phyloP scores from a whole-genome alignment of 1,140 invertebrate genomes.

The Paraescarpia echinospica region DNA sequence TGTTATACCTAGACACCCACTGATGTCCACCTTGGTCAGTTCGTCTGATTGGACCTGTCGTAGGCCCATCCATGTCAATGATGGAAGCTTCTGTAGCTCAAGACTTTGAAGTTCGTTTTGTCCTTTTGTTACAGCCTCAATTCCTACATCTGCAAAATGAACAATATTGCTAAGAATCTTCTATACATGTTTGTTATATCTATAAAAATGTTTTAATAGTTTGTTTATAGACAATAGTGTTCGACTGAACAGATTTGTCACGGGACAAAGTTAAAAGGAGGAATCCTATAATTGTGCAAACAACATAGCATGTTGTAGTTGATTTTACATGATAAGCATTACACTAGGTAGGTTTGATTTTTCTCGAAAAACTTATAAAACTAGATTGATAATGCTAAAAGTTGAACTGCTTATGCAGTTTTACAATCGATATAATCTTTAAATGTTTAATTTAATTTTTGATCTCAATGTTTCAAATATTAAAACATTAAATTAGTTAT shows the following conservation, averaged over 20 bases:
- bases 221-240: no score
- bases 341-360: no score
- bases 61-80: constrained; percentile 36
- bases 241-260: not conserved
- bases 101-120: constrained; percentile 38
- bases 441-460: not conserved
- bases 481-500: not conserved
- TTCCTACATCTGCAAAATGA: constrained; percentile 39
- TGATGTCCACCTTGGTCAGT: constrained; percentile 35
- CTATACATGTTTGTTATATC: no score
- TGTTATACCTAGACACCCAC: constrained; percentile 33
- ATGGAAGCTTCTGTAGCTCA: constrained; percentile 36
- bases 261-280: no score
- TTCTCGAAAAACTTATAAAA: no score
- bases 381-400: no score
- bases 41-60: constrained; percentile 32
- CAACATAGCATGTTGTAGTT: no score
- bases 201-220: no score
- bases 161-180: not conserved
- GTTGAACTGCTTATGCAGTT: no score
- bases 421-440: no score
- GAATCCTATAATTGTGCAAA: no score
- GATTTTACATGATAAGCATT: no score
- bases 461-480: not conserved
- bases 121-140: constrained; percentile 35